These are phyloP conservation scores for Dione juno DNA, from an alignment of 2,888 invertebrate genomes.

Conservation along the genomic window DNA sequence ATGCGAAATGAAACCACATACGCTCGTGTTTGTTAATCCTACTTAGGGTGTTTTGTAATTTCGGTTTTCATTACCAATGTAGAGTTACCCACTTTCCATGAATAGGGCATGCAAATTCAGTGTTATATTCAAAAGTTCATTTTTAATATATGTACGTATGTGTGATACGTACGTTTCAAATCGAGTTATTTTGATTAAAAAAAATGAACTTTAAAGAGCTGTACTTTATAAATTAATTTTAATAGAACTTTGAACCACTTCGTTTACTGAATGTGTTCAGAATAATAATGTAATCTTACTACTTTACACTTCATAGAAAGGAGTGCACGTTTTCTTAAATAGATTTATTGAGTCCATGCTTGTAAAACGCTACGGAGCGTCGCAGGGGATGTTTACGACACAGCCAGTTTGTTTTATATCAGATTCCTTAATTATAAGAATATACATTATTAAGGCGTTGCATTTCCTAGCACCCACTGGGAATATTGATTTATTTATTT, in stretches of 20 bases:
- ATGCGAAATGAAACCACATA: background rate
- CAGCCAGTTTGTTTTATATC: constrained; percentile 67
- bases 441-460: constrained; percentile 64
- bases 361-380: constrained; percentile 58
- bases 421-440: constrained; percentile 63
- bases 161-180: constrained; percentile 4
- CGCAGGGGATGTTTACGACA: constrained; percentile 71
- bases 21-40: constrained; percentile 3
- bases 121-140: constrained; percentile 29
- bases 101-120: constrained; percentile 28
- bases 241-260: background rate
- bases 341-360: constrained; percentile 43
- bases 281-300: constrained; percentile 2
- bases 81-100: constrained; percentile 31
- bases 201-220: background rate
- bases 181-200: background rate
- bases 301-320: background rate
- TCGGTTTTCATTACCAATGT: constrained; percentile 36
- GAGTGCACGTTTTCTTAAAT: constrained; percentile 6
- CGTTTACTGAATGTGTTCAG: background rate
- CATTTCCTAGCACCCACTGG: constrained; percentile 37
- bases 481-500: constrained; percentile 37
- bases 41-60: constrained; percentile 24
- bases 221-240: background rate
- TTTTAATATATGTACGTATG: constrained; percentile 21